phyloP scores from a whole-genome alignment of 1,140 invertebrate species.

The Eurosta solidaginis region DNA sequence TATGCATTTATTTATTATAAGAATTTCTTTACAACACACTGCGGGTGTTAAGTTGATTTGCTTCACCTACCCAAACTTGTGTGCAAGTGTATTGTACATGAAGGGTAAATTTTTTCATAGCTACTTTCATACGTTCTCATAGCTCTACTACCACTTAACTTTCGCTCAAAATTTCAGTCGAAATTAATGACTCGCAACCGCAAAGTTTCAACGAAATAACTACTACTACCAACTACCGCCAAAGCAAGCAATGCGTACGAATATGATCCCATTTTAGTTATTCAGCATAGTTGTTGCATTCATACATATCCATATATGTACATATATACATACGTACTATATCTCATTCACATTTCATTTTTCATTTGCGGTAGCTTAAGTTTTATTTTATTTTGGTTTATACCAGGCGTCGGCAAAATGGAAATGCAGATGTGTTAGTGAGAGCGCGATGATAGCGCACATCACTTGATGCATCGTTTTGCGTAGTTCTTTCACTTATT shows the following conservation, averaged over 20 bases:
- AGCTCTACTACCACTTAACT: conserved; percentile 18
- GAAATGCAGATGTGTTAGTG: too few relatives aligned
- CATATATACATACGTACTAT: not conserved
- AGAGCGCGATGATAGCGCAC: too few relatives aligned
- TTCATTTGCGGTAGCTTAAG: not conserved
- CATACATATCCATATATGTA: not conserved
- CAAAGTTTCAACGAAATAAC: not conserved
- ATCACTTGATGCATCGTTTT: too few relatives aligned
- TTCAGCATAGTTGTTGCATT: too few relatives aligned
- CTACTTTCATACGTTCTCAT: not conserved
- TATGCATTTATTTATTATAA: not conserved
- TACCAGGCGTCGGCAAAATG: too few relatives aligned
- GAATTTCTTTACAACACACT: not conserved
- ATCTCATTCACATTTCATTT: not conserved
- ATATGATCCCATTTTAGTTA: not conserved
- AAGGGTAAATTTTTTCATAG: not conserved
- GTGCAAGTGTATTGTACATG: not conserved
- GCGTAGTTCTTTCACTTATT: too few relatives aligned
- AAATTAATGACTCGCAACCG: conserved; percentile 15
- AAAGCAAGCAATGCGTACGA: not conserved
- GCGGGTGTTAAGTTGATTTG: not conserved
- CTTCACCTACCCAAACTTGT: not conserved
- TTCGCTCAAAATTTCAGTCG: conserved; percentile 27
- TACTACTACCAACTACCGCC: not conserved
- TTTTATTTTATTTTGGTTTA: not conserved